Base-by-base conservation (phyloP, 2,113 vertebrate species). In the Australoheros scitulus region DNA sequence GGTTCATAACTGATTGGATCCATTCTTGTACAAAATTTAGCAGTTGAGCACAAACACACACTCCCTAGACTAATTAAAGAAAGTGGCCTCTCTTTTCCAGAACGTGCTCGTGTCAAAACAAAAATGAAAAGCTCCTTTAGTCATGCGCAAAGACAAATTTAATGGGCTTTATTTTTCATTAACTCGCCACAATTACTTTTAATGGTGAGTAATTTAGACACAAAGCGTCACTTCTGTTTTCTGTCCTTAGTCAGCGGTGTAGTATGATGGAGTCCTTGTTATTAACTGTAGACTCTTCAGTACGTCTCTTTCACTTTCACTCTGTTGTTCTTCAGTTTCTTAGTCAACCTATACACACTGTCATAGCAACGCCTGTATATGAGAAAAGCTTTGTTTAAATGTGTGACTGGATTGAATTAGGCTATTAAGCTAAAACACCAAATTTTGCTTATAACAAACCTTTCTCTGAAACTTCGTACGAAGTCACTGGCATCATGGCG, bases 1-100 rank as follows among this genome's bases (percentile, higher is more conserved):
- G 74, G 41, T 79, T 81, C 58, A 58, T 18, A 34, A 79, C 79
- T 84, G 82, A 82, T 61, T 82, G 81, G 75, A 84, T 70, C 78
- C 84, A 58, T 52, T 72, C 65, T 26, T 76, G 65, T 79, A 36
- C 60, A 76, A 79, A 70, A 11, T 20, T 58, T 34, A 59, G 55
- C 6, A 57, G 59, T 56, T 2, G 41, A 86, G 57, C 77, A 75
- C 57, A 83, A 76, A 65, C n/a, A 18, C 60, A 63, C 68, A 11
- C 55, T 61, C 56, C 75, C 56, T 11, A 7, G 22, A 55, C 76
- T 80, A 84, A 89, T 87, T 82, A 82, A 79, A 84, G 78, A 56
- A 89, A 76, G 17, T 78, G 78, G 65, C 22, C 34, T 76, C 56
- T 70, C 52, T 38, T 65, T 61, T 79, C 78, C 88, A 84, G 65